Conservation (phyloP, 2,888 invertebrate genomes). For the Laspeyria flexula region DNA sequence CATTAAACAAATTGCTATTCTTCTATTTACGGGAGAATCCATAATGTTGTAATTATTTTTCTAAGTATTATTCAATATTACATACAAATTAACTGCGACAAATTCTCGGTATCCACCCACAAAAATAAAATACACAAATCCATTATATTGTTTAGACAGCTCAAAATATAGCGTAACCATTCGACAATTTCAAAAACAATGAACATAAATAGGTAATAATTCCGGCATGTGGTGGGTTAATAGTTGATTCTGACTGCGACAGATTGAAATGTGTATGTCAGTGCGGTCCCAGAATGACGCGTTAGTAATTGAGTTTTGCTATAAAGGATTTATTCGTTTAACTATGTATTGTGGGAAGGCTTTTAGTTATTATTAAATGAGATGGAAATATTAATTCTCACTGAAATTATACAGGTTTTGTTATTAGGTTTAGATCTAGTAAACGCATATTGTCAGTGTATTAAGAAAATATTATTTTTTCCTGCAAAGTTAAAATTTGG, state of each 20-base stretch:
- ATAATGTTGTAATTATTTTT: too few species aligned
- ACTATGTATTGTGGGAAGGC: neutral
- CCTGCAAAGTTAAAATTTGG: too few species aligned
- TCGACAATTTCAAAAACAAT: slow-evolving; percentile 17
- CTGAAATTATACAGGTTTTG: too few species aligned
- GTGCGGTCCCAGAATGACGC: neutral
- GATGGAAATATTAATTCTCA: too few species aligned
- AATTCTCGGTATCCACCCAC: neutral
- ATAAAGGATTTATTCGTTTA: neutral
- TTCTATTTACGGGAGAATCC: too few species aligned
- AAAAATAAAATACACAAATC: neutral
- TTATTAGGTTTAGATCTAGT: too few species aligned
- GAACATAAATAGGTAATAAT: slow-evolving; percentile 24
- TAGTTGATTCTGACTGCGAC: slow-evolving; percentile 54
- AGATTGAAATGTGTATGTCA: slow-evolving; percentile 7
- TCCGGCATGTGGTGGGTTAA: slow-evolving; percentile 52
- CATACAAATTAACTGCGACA: neutral
- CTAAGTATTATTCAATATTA: too few species aligned
- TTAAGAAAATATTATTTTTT: too few species aligned
- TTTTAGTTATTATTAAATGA: neutral
- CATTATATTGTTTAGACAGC: neutral
- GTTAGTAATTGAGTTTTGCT: slow-evolving; percentile 5
- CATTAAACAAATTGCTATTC: too few species aligned
- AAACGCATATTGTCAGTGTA: too few species aligned
- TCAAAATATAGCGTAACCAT: neutral